Evolutionary conservation across 1,140 invertebrate genomes (phyloP).

Genomic region (Stenopsyche tienmushanensis): DNA sequence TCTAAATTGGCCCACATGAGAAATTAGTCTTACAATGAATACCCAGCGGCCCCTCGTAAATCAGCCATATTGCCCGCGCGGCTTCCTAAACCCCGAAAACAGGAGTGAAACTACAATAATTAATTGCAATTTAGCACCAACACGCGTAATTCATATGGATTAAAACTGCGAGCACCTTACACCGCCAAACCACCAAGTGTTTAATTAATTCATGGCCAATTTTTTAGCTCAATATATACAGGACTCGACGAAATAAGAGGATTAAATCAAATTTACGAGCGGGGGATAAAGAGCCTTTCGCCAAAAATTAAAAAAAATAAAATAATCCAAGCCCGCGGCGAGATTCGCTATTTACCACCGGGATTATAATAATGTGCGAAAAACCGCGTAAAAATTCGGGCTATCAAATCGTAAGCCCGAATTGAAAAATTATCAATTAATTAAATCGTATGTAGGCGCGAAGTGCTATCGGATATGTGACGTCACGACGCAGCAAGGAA

Average conservation of each 20-base stretch:
- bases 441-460: background rate
- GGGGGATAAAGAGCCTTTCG: too few relatives aligned
- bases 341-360: too few relatives aligned
- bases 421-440: background rate
- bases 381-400: too few relatives aligned
- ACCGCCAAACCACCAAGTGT: too few relatives aligned
- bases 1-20: slow-evolving; percentile 13
- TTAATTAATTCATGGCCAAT: slow-evolving; percentile 6
- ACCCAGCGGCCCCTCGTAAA: slow-evolving; percentile 9
- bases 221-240: too few relatives aligned
- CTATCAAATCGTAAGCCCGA: too few relatives aligned
- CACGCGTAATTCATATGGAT: slow-evolving; percentile 35
- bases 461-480: background rate
- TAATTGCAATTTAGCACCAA: slow-evolving; percentile 34
- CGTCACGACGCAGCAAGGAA: background rate
- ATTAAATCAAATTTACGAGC: too few relatives aligned
- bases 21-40: slow-evolving; percentile 13
- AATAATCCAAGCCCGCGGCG: too few relatives aligned
- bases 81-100: slow-evolving; percentile 22
- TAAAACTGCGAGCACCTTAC: slow-evolving; percentile 18
- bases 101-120: slow-evolving; percentile 36
- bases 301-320: too few relatives aligned
- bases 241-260: too few relatives aligned
- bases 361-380: too few relatives aligned
- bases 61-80: slow-evolving; percentile 15